phyloP scores from a whole-genome alignment of 64 coral and sea anemone species.

The Porites australiensis region DNA sequence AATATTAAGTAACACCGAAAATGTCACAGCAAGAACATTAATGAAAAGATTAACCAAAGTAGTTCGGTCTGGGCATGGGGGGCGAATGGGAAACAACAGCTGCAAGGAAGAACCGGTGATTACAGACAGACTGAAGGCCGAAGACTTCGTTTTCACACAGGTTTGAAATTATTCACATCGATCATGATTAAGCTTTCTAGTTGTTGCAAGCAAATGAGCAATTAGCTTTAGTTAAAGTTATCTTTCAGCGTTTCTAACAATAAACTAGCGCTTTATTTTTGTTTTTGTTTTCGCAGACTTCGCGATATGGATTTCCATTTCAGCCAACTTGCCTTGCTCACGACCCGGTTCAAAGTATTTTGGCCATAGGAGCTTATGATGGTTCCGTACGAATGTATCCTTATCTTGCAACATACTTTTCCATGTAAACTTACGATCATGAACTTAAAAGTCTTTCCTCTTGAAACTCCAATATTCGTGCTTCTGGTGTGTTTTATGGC shows the following conservation, averaged over 20 bases:
- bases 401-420: slow-evolving; percentile 11
- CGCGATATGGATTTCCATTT: slow-evolving; percentile 94
- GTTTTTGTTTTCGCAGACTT: slow-evolving; percentile 70
- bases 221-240: background rate
- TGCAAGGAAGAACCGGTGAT: slow-evolving; percentile 75
- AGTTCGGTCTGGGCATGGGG: slow-evolving; percentile 33
- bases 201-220: slow-evolving; percentile 23
- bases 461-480: background rate
- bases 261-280: slow-evolving; percentile 1
- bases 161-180: slow-evolving; percentile 34
- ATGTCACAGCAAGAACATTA: background rate
- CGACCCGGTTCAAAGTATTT: slow-evolving; percentile 90
- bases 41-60: slow-evolving; percentile 56
- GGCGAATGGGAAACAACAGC: slow-evolving; percentile 1
- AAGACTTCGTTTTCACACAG: slow-evolving; percentile 93
- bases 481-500: background rate
- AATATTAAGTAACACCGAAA: background rate
- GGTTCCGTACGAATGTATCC: slow-evolving; percentile 96
- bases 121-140: slow-evolving; percentile 79
- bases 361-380: slow-evolving; percentile 83
- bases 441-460: background rate
- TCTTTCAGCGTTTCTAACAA: background rate
- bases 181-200: background rate
- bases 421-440: background rate
- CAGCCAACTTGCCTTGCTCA: slow-evolving; percentile 92